phyloP scores from a whole-genome alignment of 2,888 invertebrate genomes.

The Callyntrura guangdongensis region DNA sequence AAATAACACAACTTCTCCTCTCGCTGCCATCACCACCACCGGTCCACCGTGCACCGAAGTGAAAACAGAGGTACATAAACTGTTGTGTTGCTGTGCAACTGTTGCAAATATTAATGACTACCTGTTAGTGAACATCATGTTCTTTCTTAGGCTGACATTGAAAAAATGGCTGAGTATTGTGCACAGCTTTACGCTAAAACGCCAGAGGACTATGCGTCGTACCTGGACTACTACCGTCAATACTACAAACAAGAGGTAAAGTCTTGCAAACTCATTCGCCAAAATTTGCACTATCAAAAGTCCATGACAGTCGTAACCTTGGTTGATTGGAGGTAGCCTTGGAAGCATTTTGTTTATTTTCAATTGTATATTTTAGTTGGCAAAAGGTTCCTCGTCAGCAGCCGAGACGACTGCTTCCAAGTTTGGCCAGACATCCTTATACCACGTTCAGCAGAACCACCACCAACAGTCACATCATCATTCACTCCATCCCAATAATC shows the following conservation, averaged over 20 bases:
- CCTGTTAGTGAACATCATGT: neutral
- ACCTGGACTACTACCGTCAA: constrained; percentile 90
- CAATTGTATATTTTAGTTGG: too few species aligned
- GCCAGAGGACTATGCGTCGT: constrained; percentile 90
- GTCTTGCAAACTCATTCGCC: constrained; percentile 1
- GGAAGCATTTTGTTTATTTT: too few species aligned
- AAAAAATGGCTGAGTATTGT: constrained; percentile 91
- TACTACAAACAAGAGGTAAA: constrained; percentile 88
- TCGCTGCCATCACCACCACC: neutral
- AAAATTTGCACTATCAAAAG: too few species aligned
- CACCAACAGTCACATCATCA: neutral
- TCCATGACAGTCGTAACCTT: too few species aligned
- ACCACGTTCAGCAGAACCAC: neutral
- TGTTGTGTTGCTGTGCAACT: neutral
- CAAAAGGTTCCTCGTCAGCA: neutral
- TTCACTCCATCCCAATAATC: neutral
- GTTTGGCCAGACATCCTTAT: neutral
- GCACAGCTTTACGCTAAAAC: constrained; percentile 91
- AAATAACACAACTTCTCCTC: constrained; percentile 45
- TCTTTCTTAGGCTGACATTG: constrained; percentile 88
- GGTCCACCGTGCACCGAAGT: constrained; percentile 66
- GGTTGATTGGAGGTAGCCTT: too few species aligned
- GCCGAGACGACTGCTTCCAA: neutral
- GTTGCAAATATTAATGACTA: neutral
- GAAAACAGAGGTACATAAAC: constrained; percentile 58